These are phyloP conservation scores for Tromatobia lineatoria DNA, from an alignment of 2,888 invertebrate species.

Conservation along the genomic window DNA sequence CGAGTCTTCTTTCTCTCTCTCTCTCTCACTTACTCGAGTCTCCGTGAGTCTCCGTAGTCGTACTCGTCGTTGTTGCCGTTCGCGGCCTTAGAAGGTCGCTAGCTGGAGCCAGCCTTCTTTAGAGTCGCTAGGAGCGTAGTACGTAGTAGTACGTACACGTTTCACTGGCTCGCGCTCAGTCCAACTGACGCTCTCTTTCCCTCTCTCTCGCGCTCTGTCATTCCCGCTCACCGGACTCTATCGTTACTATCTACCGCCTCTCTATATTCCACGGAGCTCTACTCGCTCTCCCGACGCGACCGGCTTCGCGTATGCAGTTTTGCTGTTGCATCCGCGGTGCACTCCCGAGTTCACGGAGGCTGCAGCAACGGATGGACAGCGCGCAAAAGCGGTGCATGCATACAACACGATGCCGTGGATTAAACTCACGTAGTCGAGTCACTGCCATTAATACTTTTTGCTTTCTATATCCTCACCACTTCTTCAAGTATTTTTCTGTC, in stretches of 20 bases:
- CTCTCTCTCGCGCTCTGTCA: conserved; percentile 46
- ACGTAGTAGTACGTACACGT: conserved; percentile 75
- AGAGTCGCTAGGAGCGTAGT: conserved; percentile 77
- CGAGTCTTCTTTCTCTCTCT: conserved; percentile 61
- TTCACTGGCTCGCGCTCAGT: conserved; percentile 59
- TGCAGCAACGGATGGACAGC: conserved; percentile 14
- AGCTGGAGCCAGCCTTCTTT: conserved; percentile 83
- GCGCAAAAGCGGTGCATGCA: neutral
- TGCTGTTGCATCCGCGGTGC: conserved; percentile 42
- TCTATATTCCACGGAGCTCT: conserved; percentile 57
- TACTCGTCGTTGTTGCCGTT: conserved; percentile 57
- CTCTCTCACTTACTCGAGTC: conserved; percentile 47
- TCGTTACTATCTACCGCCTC: conserved; percentile 65
- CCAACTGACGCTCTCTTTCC: conserved; percentile 33
- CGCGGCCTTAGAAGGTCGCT: conserved; percentile 83
- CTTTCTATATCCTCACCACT: neutral
- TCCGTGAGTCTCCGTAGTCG: conserved; percentile 9
- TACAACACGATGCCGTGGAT: conserved; percentile 1
- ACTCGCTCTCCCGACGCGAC: conserved; percentile 39
- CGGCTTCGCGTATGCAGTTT: conserved; percentile 61
- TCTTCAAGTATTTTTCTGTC: neutral
- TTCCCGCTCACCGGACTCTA: conserved; percentile 73
- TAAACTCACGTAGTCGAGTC: conserved; percentile 3
- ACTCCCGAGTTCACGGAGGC: conserved; percentile 54
- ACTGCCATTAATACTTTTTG: conserved; percentile 14